Evolutionary conservation across 2,888 invertebrate genomes (phyloP).

Genomic region (Leptopterna dolabrata): DNA sequence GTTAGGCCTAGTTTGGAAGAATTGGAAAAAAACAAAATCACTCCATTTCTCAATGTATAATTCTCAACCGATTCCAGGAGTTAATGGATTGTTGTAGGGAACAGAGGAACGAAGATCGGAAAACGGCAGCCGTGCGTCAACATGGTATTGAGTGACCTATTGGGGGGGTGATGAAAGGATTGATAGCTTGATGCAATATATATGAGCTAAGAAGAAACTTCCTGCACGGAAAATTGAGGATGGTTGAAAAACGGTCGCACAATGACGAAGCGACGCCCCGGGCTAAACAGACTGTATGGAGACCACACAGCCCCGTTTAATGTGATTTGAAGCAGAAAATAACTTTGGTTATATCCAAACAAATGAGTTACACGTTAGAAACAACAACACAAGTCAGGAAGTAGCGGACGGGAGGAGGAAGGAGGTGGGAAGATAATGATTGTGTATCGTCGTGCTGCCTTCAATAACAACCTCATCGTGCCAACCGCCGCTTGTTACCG

Average conservation of each 20-base stretch:
- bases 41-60: no score
- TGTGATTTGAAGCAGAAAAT: conserved; percentile 28
- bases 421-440: conserved; percentile 32
- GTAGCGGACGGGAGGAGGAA: background rate
- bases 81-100: no score
- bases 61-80: no score
- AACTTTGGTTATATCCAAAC: conserved; percentile 4
- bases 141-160: no score
- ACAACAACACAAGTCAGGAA: conserved; percentile 11
- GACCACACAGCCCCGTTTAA: background rate
- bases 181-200: no score
- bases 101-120: no score
- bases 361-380: conserved; percentile 16
- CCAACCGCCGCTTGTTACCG: conserved; percentile 48
- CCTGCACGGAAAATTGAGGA: background rate
- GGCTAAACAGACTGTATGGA: background rate
- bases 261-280: background rate
- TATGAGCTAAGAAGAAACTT: background rate
- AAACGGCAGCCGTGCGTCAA: no score
- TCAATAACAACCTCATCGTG: conserved; percentile 50
- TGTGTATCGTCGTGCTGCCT: conserved; percentile 47
- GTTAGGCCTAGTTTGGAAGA: no score
- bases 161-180: no score
- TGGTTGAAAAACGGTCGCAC: conserved; percentile 18
- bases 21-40: no score